Evolutionary conservation across 2,888 invertebrate genomes (phyloP).

Genomic region (Eupithecia centaureata): DNA sequence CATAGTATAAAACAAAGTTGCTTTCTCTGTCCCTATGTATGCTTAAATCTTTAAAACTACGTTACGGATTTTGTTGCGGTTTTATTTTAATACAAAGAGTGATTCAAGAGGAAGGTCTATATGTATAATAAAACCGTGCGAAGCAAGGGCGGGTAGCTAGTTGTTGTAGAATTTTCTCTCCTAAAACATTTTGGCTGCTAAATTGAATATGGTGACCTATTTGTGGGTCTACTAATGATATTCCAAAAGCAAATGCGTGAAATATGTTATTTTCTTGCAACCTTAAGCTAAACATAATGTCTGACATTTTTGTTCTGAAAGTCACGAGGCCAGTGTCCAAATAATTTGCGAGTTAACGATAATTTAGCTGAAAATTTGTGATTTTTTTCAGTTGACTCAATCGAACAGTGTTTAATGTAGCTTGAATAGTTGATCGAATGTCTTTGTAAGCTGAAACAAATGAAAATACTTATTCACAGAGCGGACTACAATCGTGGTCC

Average conservation of each 20-base stretch:
- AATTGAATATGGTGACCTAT: not conserved
- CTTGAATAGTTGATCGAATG: constrained; percentile 26
- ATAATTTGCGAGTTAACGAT: constrained; percentile 23
- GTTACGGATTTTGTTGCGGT: too few species aligned
- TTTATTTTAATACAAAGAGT: too few species aligned
- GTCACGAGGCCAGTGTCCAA: constrained; percentile 26
- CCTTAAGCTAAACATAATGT: constrained; percentile 2
- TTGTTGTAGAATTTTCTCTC: not conserved
- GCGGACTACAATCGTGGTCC: not conserved
- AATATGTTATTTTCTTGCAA: not conserved
- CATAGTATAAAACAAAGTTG: too few species aligned
- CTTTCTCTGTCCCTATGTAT: too few species aligned
- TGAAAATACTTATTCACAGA: constrained; percentile 11
- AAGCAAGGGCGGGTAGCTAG: too few species aligned
- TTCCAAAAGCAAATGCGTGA: constrained; percentile 1
- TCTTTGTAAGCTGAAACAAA: constrained; percentile 24
- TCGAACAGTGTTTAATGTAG: constrained; percentile 28
- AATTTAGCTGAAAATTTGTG: constrained; percentile 13
- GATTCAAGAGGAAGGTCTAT: too few species aligned
- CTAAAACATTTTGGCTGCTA: not conserved
- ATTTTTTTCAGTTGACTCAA: constrained; percentile 24
- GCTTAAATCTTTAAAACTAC: too few species aligned
- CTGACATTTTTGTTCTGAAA: constrained; percentile 23
- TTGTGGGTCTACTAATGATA: not conserved
- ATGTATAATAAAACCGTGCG: too few species aligned